Evolutionary conservation across 2,113 vertebrate species (phyloP).

Genomic region (Saccopteryx leptura): DNA sequence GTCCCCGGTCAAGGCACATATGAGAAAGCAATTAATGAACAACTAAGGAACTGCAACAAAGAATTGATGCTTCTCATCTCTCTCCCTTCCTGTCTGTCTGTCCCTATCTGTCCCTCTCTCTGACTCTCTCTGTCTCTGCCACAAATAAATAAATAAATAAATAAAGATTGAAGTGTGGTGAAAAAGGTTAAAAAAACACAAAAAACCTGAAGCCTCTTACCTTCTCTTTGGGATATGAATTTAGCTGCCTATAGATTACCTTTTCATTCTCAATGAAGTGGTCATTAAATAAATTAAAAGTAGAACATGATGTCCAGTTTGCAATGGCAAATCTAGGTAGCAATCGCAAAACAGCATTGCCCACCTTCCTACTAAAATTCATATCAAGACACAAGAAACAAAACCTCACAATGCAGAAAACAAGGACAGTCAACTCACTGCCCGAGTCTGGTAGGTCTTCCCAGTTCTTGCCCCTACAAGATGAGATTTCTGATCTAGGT

Average conservation of each 20-base stretch:
- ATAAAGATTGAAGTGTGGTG: too few relatives aligned
- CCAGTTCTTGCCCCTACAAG: neutral
- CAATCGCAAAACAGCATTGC: neutral
- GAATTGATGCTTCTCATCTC: too few relatives aligned
- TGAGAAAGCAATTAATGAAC: too few relatives aligned
- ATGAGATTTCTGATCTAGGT: neutral
- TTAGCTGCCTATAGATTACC: neutral
- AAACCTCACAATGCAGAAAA: neutral
- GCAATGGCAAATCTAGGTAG: neutral
- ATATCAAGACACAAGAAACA: neutral
- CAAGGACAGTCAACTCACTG: neutral
- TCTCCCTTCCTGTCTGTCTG: too few relatives aligned
- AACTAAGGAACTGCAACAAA: too few relatives aligned
- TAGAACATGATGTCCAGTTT: neutral
- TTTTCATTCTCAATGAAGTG: neutral
- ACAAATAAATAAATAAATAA: too few relatives aligned
- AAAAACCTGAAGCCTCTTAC: too few relatives aligned
- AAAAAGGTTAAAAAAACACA: too few relatives aligned
- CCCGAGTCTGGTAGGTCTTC: neutral
- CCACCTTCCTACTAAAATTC: neutral
- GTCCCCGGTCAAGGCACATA: too few relatives aligned
- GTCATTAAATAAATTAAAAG: constrained; percentile 3
- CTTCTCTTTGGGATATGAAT: neutral
- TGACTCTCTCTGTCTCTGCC: too few relatives aligned
- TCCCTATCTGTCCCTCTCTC: too few relatives aligned